Evolutionary conservation across 1,140 invertebrate species (phyloP), one percentile per base, ranked within the genome.

Genomic region (Aphis gossypii): DNA sequence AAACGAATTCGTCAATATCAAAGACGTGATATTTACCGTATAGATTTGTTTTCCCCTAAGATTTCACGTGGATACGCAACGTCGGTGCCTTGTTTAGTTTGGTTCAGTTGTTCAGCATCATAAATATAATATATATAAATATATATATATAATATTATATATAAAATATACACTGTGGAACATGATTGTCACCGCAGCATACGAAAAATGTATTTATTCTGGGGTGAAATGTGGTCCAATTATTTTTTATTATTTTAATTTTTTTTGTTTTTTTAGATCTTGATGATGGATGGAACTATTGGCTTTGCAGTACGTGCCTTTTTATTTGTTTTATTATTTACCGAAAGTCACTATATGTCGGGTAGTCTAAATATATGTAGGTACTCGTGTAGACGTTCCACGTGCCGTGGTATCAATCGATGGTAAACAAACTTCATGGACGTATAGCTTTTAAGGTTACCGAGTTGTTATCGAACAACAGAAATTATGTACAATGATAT

Each of bases 1-100:
- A 76, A 76, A 76, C 60, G 60, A 18, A 76, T 76, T 76, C 60
- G 60, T 76, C 60, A 76, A 76, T 60, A 60, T 51, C 60, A 76
- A n/a, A 76, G 30, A 76, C 60, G 60, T 76, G 60, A 76, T 76
- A n/a, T 76, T 76, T 76, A n/a, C 60, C 30, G 60, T 76, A n/a
- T 18, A n/a, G 30, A 76, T 76, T 76, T 76, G 60, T 76, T n/a
- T n/a, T 76, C 60, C 60, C 60, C 60, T n/a, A n/a, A 4, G 14
- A 18, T 76, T 30, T 18, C 30, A 14, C 60, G n/a, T 76, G 14
- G 30, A 5, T 60, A 68, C 11, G 11, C 30, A n/a, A 14, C 1
- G 2, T 14, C 5, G 4, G 48, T 51, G 48, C 48, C 48, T 51
- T 76, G n/a, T 35, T 76, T 76, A 30, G 60, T 4, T n/a, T n/a